These are phyloP conservation scores for Rhizomys pruinosus DNA, from an alignment of 2,113 vertebrate genomes.

Conservation along the genomic window DNA sequence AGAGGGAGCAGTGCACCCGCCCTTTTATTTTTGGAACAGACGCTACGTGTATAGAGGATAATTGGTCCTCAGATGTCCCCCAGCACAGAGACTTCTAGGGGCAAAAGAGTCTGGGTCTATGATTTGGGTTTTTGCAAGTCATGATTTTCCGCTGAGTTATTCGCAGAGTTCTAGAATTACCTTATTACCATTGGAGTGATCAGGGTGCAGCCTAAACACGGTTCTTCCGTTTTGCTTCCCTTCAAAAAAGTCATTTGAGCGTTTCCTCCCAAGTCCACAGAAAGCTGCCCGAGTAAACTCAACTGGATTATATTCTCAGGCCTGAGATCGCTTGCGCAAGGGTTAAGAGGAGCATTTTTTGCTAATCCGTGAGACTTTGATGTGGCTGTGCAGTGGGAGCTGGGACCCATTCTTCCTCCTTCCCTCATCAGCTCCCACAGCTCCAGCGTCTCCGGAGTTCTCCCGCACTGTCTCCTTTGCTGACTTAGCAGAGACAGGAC, in stretches of 20 bases:
- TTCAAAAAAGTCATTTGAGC: background rate
- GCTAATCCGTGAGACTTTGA: conserved; percentile 44
- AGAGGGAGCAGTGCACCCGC: conserved; percentile 77
- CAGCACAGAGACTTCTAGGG: background rate
- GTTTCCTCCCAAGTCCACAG: conserved; percentile 33
- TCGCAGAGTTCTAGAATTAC: conserved; percentile 23
- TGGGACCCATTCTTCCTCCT: background rate
- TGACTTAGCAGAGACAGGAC: background rate
- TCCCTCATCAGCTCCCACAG: background rate
- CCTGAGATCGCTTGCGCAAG: conserved; percentile 1
- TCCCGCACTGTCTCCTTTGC: background rate
- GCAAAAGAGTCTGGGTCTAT: background rate
- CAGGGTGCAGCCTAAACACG: background rate
- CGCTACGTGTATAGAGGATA: background rate
- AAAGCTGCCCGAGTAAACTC: conserved; percentile 47
- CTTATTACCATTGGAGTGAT: background rate
- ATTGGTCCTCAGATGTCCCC: background rate
- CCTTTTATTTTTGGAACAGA: background rate
- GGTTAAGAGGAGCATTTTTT: background rate
- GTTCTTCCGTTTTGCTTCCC: background rate
- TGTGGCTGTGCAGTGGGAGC: conserved; percentile 3
- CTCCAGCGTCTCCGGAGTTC: background rate
- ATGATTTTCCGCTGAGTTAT: background rate
- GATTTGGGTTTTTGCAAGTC: conserved; percentile 27
- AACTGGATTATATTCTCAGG: conserved; percentile 40